These are phyloP conservation scores for Lathronympha strigana DNA, from an alignment of 2,888 invertebrate genomes.

Conservation along the genomic window DNA sequence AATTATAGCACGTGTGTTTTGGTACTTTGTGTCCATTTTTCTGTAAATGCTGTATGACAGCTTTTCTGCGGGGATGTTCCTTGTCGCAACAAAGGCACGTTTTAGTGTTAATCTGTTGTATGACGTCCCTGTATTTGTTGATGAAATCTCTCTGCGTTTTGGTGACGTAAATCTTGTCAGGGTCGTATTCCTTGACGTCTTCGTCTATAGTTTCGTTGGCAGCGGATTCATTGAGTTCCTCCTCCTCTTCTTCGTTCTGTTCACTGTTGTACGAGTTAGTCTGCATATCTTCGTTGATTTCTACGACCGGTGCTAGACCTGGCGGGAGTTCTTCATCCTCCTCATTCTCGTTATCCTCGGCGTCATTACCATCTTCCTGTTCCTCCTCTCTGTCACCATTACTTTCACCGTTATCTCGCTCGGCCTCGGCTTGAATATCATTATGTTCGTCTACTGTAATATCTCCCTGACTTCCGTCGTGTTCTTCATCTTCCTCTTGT, in stretches of 20 bases:
- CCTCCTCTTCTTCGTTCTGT: conserved; percentile 66
- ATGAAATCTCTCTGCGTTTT: conserved; percentile 78
- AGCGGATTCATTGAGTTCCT: conserved; percentile 59
- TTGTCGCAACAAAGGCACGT: conserved; percentile 77
- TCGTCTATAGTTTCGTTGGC: conserved; percentile 63
- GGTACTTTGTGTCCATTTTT: conserved; percentile 84
- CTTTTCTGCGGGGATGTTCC: conserved; percentile 78
- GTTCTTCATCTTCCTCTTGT: conserved; percentile 51
- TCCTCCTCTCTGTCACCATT: conserved; percentile 53
- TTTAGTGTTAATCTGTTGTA: conserved; percentile 79
- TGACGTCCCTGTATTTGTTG: conserved; percentile 72
- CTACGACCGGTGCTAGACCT: conserved; percentile 69
- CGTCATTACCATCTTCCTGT: conserved; percentile 59
- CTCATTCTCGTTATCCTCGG: conserved; percentile 62
- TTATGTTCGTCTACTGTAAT: conserved; percentile 34
- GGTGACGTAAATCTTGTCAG: conserved; percentile 73
- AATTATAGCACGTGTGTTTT: conserved; percentile 86
- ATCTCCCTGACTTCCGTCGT: conserved; percentile 45
- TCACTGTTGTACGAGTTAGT: conserved; percentile 69
- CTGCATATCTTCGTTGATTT: conserved; percentile 78
- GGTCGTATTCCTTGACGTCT: conserved; percentile 64
- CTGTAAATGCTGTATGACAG: conserved; percentile 81
- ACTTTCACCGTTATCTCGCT: conserved; percentile 52
- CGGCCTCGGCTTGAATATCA: conserved; percentile 44
- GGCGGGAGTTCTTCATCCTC: conserved; percentile 71